phyloP scores from a whole-genome alignment of 2,113 vertebrate species.

The Spheniscus mendiculus region DNA sequence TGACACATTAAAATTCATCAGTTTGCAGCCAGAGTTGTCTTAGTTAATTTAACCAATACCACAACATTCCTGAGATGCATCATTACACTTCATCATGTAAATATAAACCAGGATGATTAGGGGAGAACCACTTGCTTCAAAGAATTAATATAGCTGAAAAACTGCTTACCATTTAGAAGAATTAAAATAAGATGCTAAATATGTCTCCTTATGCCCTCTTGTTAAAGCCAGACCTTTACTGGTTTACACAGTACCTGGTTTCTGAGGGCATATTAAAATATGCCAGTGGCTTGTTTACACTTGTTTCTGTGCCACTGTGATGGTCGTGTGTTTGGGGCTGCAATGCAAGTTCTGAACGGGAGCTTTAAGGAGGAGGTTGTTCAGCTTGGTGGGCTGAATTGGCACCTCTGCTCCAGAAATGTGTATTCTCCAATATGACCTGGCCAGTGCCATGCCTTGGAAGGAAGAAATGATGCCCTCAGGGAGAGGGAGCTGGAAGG shows the following conservation, averaged over 20 bases:
- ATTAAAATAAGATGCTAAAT: not conserved
- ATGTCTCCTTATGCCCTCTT: not conserved
- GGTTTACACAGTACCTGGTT: not conserved
- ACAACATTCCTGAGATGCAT: constrained; percentile 50
- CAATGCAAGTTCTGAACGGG: not conserved
- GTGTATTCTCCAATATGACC: not conserved
- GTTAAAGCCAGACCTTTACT: not conserved
- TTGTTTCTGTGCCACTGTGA: not conserved
- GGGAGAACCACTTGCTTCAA: not conserved
- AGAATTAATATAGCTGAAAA: constrained; percentile 34
- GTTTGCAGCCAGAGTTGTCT: constrained; percentile 57
- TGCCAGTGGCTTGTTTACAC: not conserved
- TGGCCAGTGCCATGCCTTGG: not conserved
- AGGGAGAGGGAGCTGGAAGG: not conserved
- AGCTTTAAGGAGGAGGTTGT: not conserved
- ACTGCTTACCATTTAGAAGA: constrained; percentile 5
- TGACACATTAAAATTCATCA: constrained; percentile 60
- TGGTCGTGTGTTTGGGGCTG: not conserved
- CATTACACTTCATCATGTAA: constrained; percentile 61
- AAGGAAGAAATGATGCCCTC: not conserved
- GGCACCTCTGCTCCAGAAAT: not conserved
- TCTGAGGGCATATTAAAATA: not conserved
- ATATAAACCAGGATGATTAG: constrained; percentile 53
- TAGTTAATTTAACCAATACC: constrained; percentile 63
- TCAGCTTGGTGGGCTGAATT: not conserved